Conservation (phyloP, 2,888 invertebrate genomes). For the Schrankia costaestrigalis region DNA sequence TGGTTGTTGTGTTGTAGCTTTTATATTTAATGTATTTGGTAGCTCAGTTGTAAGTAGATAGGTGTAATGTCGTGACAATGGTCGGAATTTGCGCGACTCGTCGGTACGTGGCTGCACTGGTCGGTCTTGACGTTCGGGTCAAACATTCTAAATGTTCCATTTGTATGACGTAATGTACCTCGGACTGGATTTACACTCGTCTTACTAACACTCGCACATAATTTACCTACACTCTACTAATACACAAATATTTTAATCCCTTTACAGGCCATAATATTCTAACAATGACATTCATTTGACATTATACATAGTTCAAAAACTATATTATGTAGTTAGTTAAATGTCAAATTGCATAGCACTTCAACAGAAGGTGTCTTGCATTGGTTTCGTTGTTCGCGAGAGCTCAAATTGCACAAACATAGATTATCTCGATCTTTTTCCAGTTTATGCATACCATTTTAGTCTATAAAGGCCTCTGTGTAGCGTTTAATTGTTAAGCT, state of each 20-base stretch:
- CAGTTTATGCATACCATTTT: too few species aligned
- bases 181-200: slow-evolving; percentile 73
- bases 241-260: slow-evolving; percentile 16
- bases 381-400: too few species aligned
- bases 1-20: slow-evolving; percentile 37
- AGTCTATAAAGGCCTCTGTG: too few species aligned
- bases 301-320: too few species aligned
- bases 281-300: background rate
- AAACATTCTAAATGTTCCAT: slow-evolving; percentile 73
- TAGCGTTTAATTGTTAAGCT: too few species aligned
- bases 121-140: slow-evolving; percentile 55
- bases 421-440: too few species aligned
- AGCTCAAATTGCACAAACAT: too few species aligned
- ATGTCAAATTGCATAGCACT: too few species aligned
- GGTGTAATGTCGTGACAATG: slow-evolving; percentile 63
- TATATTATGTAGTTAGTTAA: too few species aligned
- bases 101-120: slow-evolving; percentile 36
- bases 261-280: background rate
- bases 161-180: slow-evolving; percentile 69
- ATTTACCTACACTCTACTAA: slow-evolving; percentile 20
- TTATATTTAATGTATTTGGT: slow-evolving; percentile 35
- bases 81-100: slow-evolving; percentile 50
- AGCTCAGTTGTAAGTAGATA: slow-evolving; percentile 30
- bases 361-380: too few species aligned
- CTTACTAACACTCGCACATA: slow-evolving; percentile 54